These are phyloP conservation scores for Vultur gryphus DNA, from an alignment of 2,797 vertebrate genomes.

Conservation along the genomic window DNA sequence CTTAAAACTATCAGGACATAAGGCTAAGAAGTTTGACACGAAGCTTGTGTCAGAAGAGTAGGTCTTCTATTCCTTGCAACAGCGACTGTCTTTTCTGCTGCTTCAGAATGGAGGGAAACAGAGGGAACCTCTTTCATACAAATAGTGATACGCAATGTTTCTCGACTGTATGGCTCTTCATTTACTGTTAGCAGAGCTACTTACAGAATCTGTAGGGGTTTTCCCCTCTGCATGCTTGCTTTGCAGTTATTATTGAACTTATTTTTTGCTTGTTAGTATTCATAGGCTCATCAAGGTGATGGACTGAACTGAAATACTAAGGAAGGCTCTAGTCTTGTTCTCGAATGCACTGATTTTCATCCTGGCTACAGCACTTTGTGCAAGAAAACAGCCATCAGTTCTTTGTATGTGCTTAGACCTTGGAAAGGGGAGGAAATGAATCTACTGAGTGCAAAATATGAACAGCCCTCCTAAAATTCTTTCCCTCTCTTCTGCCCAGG, in stretches of 20 bases:
- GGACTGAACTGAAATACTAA: slow-evolving; percentile 6
- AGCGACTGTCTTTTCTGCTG: neutral
- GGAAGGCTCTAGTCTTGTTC: neutral
- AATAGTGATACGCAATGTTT: neutral
- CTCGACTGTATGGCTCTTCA: neutral
- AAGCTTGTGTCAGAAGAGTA: neutral
- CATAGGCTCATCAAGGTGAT: neutral
- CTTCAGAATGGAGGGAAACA: neutral
- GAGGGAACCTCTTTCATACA: neutral
- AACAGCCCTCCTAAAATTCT: slow-evolving; percentile 36
- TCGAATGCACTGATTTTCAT: neutral
- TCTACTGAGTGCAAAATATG: neutral
- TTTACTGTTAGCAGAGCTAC: slow-evolving; percentile 15
- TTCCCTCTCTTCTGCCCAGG: slow-evolving; percentile 55
- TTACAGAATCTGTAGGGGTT: neutral
- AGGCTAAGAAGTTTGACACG: neutral
- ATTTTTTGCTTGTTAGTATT: slow-evolving; percentile 15
- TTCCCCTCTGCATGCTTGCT: neutral
- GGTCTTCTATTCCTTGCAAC: neutral
- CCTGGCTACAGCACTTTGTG: neutral
- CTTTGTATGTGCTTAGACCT: neutral
- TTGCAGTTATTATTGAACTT: slow-evolving; percentile 7
- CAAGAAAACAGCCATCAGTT: neutral
- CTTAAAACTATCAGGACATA: neutral
- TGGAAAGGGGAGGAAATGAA: neutral